Conservation (phyloP, 2,888 invertebrate species). For the Zygogramma bicolorata region DNA sequence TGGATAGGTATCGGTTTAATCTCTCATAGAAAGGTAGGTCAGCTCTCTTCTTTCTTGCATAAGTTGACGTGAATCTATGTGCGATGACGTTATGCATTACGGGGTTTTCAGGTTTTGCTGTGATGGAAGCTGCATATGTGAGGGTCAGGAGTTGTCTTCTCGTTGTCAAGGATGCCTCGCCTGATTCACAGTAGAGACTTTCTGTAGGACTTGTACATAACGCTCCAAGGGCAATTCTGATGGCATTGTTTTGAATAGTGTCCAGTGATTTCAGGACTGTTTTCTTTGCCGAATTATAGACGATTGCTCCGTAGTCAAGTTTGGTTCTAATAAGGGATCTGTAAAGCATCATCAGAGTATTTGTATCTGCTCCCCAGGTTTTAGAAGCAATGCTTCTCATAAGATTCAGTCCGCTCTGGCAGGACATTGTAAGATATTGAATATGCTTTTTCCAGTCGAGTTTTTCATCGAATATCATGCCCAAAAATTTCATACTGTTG, state of each 20-base stretch:
- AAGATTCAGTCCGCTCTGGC: neutral
- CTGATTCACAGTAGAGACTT: neutral
- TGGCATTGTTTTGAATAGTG: neutral
- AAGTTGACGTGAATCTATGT: neutral
- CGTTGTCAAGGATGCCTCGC: neutral
- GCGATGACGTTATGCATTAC: neutral
- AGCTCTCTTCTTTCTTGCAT: neutral
- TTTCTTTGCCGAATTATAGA: too few relatives aligned
- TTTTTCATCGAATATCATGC: slow-evolving; percentile 4
- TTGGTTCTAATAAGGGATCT: slow-evolving; percentile 7
- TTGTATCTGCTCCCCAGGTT: slow-evolving; percentile 9
- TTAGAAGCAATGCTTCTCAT: slow-evolving; percentile 3
- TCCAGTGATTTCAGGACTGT: too few relatives aligned
- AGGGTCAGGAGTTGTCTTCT: neutral
- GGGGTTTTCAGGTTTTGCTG: neutral
- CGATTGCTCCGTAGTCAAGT: too few relatives aligned
- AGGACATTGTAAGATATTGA: neutral
- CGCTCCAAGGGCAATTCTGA: slow-evolving; percentile 2
- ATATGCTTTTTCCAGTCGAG: neutral
- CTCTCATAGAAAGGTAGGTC: neutral
- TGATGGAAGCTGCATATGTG: neutral
- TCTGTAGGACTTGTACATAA: neutral
- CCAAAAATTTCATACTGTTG: slow-evolving; percentile 9
- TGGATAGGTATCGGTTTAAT: neutral
- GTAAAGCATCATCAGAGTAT: neutral